Base-by-base conservation (phyloP, 2,888 invertebrate genomes). In the Hetaerina titia region DNA sequence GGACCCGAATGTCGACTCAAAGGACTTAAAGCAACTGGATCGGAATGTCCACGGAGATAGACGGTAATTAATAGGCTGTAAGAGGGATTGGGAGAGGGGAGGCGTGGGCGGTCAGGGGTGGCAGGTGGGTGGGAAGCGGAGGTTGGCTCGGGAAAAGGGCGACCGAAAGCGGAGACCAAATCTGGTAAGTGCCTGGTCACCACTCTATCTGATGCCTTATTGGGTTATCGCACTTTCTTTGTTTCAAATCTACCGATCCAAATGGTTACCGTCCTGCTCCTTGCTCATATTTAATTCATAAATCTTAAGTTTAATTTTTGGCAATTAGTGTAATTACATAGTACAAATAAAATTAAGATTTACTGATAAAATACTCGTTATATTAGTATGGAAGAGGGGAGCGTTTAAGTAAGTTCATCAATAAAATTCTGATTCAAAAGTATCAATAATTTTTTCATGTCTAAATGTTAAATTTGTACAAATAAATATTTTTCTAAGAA, bases 151-250 rank as follows among this genome's bases (percentile, higher is more conserved):
- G 90, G 64, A 31, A 31, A 57, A 56, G 69, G 56, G 22, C 56
- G 92, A 45, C 56, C 69, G 92, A 69, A 57, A 74, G 22, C 74
- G 64, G 64, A 31, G 45, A 90, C 64, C 25, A 56, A 69, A 69
- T 92, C 69, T 31, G 92, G 69, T 92, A 92, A 92, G 92, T 92
- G 69, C 69, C 92, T 69, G n/a, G 56, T 57, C 92, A 69, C 92
- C 74, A 69, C 69, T 69, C 56, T 92, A 92, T 64, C 56, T 69
- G 69, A 92, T 92, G 64, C 92, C 92, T 92, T 92, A 92, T 92
- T 92, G 92, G 92, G 92, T 31, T 92, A 92, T 92, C 92, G 56
- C 22, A 31, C 56, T 25, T 56, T 92, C 92, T 92, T 92, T 92
- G 69, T 69, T 74, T 17, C n/a, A 56, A n/a, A 92, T 92, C 92